Conservation (phyloP, 2,113 vertebrate genomes). For the Lepus americanus region DNA sequence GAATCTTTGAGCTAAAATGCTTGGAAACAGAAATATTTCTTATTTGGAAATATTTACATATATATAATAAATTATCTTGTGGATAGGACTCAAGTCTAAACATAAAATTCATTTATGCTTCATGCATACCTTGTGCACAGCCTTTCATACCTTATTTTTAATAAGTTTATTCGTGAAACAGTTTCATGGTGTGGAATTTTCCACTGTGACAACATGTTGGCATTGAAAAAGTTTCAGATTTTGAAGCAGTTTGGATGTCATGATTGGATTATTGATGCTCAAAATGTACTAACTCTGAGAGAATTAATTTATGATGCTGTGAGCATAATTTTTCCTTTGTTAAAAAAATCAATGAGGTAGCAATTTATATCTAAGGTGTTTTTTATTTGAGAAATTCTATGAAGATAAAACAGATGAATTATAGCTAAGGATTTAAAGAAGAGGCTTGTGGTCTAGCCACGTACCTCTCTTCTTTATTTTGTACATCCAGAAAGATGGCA, state of each 20-base stretch:
- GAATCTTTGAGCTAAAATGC: not conserved
- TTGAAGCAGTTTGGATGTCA: not conserved
- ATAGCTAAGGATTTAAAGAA: conserved; percentile 14
- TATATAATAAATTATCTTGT: not conserved
- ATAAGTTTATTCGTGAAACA: too few relatives aligned
- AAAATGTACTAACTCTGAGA: not conserved
- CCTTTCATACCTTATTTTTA: not conserved
- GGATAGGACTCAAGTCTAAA: not conserved
- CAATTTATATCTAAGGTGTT: conserved; percentile 40
- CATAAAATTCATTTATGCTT: not conserved
- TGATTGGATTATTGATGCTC: not conserved
- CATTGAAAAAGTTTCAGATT: not conserved
- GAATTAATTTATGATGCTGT: not conserved
- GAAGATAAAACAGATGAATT: conserved; percentile 25
- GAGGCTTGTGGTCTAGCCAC: not conserved
- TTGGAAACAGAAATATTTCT: not conserved
- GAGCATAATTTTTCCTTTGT: not conserved
- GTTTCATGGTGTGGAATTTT: not conserved
- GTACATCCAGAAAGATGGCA: conserved; percentile 3
- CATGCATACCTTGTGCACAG: not conserved
- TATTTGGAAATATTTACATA: not conserved
- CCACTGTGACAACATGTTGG: not conserved
- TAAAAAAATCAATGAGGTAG: not conserved
- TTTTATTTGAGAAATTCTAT: conserved; percentile 29
- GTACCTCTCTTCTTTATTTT: not conserved